Conservation (phyloP, 2,797 vertebrate genomes). For the Protosalanx chinensis region DNA sequence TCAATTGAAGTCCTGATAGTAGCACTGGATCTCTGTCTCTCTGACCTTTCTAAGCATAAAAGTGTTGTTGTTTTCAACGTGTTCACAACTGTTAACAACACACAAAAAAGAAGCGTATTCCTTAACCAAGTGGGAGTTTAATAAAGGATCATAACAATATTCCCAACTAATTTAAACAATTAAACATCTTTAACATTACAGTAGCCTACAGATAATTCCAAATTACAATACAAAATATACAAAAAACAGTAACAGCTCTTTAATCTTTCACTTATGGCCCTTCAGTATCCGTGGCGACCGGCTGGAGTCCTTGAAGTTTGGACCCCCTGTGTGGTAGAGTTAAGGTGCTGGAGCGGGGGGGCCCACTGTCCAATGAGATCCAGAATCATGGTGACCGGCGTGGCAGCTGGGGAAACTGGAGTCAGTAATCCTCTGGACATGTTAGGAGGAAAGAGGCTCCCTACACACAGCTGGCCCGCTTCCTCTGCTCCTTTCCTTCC, state of each 20-base stretch:
- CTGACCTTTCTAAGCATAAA: background rate
- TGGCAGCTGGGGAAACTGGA: constrained; percentile 14
- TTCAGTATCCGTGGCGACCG: constrained; percentile 31
- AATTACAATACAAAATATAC: constrained; percentile 68
- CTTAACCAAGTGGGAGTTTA: constrained; percentile 58
- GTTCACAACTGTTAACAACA: background rate
- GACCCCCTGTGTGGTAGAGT: constrained; percentile 34
- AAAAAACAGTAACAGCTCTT: constrained; percentile 40
- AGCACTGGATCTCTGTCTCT: background rate
- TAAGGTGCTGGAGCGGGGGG: constrained; percentile 22
- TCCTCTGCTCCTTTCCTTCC: constrained; percentile 10
- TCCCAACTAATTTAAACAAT: constrained; percentile 27
- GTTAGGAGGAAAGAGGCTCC: constrained; percentile 27
- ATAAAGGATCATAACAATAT: constrained; percentile 59
- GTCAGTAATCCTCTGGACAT: constrained; percentile 22
- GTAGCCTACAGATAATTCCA: constrained; percentile 51
- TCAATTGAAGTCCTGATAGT: background rate
- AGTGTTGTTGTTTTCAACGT: too few relatives aligned
- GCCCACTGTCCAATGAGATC: constrained; percentile 28
- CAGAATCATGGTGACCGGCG: constrained; percentile 11
- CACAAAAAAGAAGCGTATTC: background rate
- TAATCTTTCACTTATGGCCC: constrained; percentile 25
- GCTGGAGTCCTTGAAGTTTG: constrained; percentile 14
- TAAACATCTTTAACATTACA: constrained; percentile 58
- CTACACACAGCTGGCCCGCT: constrained; percentile 20